Evolutionary conservation across 2,888 invertebrate species (phyloP).

Genomic region (Gerris lacustris): DNA sequence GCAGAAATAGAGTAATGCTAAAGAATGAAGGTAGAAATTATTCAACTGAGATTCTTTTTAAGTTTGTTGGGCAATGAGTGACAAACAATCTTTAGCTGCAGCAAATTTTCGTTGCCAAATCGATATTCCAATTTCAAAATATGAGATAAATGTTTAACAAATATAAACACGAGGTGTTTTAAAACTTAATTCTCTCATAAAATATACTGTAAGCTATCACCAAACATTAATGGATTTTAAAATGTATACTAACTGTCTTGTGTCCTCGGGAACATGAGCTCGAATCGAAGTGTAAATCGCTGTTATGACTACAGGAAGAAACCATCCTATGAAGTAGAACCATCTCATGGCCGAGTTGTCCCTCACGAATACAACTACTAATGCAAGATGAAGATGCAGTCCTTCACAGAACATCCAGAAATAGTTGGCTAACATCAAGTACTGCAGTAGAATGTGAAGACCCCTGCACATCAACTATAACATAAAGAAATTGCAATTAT

Average conservation of each 20-base stretch:
- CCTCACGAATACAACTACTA: conserved; percentile 80
- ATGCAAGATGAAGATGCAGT: conserved; percentile 80
- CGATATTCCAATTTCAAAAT: too few relatives aligned
- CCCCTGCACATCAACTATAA: conserved; percentile 64
- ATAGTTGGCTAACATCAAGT: conserved; percentile 82
- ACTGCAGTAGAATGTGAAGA: conserved; percentile 70
- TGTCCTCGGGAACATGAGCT: conserved; percentile 42
- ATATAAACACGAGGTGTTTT: too few relatives aligned
- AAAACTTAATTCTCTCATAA: too few relatives aligned
- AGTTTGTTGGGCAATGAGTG: too few relatives aligned
- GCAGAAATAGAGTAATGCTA: too few relatives aligned
- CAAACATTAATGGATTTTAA: too few relatives aligned
- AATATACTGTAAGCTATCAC: too few relatives aligned
- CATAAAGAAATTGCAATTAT: conserved; percentile 20
- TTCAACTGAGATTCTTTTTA: too few relatives aligned
- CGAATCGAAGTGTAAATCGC: conserved; percentile 52
- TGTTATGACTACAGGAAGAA: conserved; percentile 55
- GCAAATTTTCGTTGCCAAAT: too few relatives aligned
- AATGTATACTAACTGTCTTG: conserved; percentile 42
- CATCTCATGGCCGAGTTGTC: conserved; percentile 72
- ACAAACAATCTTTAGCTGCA: too few relatives aligned
- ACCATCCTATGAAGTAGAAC: conserved; percentile 78
- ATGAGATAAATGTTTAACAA: too few relatives aligned
- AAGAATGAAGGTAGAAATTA: too few relatives aligned
- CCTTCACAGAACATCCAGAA: conserved; percentile 97